Evolutionary conservation across 2,797 vertebrate species (phyloP).

Genomic region (Amniataba percoides): DNA sequence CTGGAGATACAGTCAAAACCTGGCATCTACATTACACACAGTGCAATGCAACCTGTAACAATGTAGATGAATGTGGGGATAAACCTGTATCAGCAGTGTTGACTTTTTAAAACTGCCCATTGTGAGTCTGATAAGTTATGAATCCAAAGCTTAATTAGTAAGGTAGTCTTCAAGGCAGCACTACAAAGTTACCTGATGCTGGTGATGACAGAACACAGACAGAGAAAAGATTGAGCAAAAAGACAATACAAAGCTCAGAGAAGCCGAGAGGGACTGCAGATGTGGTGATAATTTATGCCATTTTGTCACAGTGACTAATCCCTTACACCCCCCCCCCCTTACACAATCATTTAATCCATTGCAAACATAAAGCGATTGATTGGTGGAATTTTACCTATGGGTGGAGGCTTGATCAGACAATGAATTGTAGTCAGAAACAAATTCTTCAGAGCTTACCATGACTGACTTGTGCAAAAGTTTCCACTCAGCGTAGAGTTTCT

Average conservation of each 20-base stretch:
- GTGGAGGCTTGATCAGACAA: neutral
- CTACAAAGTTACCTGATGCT: too few species aligned
- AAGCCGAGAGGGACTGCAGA: neutral
- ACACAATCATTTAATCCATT: neutral
- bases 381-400: neutral
- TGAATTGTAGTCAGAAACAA: neutral
- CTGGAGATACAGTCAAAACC: too few species aligned
- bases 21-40: too few species aligned
- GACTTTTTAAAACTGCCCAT: neutral
- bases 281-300: too few species aligned
- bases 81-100: too few species aligned
- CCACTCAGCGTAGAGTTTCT: conserved; percentile 84
- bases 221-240: neutral
- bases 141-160: neutral
- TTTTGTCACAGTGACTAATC: neutral
- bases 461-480: conserved; percentile 84
- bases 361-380: neutral
- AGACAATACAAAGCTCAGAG: neutral
- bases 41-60: neutral
- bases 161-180: neutral
- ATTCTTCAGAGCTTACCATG: conserved; percentile 81
- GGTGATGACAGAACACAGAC: too few species aligned
- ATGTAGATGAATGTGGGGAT: neutral
- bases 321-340: too few species aligned
- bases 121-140: neutral